Conservation (phyloP, 2,797 vertebrate genomes). For the Tangara arthus region DNA sequence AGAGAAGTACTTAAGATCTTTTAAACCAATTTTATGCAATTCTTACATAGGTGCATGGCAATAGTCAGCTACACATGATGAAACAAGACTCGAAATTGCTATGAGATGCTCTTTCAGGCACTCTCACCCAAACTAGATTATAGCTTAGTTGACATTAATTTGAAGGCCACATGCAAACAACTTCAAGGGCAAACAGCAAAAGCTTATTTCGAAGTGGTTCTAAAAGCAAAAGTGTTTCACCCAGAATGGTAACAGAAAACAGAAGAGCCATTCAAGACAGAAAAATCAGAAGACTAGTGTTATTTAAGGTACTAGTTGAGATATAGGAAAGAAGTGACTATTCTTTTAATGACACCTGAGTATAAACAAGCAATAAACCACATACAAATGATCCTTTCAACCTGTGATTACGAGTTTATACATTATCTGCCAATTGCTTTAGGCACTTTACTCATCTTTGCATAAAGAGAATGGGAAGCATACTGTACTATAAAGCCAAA, state of each 20-base stretch:
- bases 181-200: constrained; percentile 19
- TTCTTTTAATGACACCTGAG: not conserved
- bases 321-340: not conserved
- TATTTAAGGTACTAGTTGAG: not conserved
- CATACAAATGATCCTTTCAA: not conserved
- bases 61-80: not conserved
- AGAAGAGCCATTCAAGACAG: not conserved
- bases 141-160: constrained; percentile 12
- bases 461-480: not conserved
- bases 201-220: not conserved
- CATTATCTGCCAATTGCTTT: not conserved
- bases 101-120: not conserved
- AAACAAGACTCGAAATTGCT: not conserved
- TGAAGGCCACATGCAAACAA: not conserved
- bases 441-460: not conserved
- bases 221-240: not conserved
- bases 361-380: not conserved
- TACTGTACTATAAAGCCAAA: not conserved
- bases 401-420: not conserved
- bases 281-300: not conserved
- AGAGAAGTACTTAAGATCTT: not conserved
- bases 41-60: not conserved
- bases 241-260: not conserved
- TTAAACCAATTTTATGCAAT: not conserved
- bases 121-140: not conserved